A percentile compares a stretch with the other conserved stretches of the same genome.
These are phyloP conservation scores for Poicephalus gulielmi DNA, from an alignment of 2,113 vertebrate genomes.

Conservation along the genomic window DNA sequence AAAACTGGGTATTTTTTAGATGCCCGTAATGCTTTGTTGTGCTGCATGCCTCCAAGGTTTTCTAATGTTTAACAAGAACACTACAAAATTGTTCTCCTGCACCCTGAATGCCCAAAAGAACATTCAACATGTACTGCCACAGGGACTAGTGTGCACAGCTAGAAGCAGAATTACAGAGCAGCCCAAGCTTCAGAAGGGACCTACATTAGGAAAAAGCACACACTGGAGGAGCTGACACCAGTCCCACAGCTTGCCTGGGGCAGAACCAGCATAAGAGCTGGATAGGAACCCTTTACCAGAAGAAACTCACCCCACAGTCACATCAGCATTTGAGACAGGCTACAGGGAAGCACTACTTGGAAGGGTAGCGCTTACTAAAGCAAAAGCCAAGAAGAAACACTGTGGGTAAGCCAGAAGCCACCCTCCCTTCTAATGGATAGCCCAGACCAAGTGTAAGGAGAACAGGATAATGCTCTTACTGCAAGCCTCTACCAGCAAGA, in stretches of 20 bases:
- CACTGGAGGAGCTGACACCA: accelerated
- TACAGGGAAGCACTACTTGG: neutral
- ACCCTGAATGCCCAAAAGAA: neutral
- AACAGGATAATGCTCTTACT: neutral
- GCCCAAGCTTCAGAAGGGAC: neutral
- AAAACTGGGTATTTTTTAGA: neutral
- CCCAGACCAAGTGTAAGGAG: accelerated
- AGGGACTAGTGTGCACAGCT: accelerated
- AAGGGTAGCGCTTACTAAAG: neutral
- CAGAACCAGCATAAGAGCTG: neutral
- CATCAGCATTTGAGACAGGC: neutral
- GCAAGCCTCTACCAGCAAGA: neutral
- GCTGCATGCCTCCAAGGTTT: neutral
- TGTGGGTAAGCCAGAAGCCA: neutral
- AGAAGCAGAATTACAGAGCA: neutral
- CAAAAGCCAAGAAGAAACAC: neutral
- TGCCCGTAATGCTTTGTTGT: accelerated
- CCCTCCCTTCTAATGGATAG: neutral
- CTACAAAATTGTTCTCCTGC: neutral
- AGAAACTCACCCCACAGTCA: neutral
- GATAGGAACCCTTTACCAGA: accelerated
- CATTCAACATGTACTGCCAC: neutral
- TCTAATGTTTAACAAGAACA: neutral
- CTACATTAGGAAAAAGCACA: accelerated
- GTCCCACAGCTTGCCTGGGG: accelerated